phyloP scores from a whole-genome alignment of 2,888 invertebrate genomes.

The Autographa gamma region DNA sequence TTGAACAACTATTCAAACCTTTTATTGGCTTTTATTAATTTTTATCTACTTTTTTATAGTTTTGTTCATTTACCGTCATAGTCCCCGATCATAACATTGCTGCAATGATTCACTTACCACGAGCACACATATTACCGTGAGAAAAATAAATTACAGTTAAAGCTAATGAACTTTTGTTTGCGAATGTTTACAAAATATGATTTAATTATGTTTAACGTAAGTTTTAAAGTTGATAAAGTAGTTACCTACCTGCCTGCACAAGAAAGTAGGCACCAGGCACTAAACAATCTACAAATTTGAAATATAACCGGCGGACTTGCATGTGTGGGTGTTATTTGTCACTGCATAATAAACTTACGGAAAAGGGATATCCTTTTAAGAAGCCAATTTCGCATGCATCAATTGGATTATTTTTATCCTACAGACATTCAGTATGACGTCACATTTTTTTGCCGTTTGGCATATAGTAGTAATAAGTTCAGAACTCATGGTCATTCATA shows the following conservation, averaged over 20 bases:
- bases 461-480: no score
- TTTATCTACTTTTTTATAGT: no score
- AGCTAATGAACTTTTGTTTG: neutral
- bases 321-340: conserved; percentile 3
- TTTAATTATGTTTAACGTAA: neutral
- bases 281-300: no score
- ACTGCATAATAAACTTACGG: neutral
- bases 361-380: neutral
- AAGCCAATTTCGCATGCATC: neutral
- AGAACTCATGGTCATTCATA: no score
- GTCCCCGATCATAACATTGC: neutral
- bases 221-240: neutral
- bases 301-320: neutral
- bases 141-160: conserved; percentile 1
- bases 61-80: no score
- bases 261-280: neutral
- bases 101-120: neutral
- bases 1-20: no score
- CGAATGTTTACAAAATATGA: neutral
- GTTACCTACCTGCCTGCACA: neutral
- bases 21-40: no score
- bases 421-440: no score
- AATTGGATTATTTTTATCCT: no score
- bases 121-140: neutral
- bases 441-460: no score